Evolutionary conservation across 2,797 vertebrate genomes (phyloP).

Genomic region (Hydrocynus forskahlii): DNA sequence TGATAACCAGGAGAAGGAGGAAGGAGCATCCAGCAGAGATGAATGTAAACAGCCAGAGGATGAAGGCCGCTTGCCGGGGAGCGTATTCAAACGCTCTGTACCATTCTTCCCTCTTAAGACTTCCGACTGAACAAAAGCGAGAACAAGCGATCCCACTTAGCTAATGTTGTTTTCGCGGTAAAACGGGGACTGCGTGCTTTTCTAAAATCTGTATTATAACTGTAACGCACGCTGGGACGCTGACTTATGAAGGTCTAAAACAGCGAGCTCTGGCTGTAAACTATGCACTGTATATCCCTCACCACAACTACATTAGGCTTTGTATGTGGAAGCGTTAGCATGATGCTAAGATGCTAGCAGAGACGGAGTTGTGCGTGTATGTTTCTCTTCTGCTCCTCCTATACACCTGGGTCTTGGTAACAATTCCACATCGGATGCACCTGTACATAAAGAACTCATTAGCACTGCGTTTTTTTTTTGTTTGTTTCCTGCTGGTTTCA

Average conservation of each 20-base stretch:
- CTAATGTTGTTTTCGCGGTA: conserved; percentile 23
- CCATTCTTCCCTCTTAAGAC: conserved; percentile 14
- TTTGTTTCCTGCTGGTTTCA: conserved; percentile 46
- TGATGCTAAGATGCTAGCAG: conserved; percentile 64
- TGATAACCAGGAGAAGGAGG: not conserved
- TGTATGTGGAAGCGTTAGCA: conserved; percentile 66
- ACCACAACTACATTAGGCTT: conserved; percentile 67
- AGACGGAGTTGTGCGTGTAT: conserved; percentile 39
- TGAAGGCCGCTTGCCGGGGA: not conserved
- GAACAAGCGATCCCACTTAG: conserved; percentile 36
- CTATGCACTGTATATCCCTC: conserved; percentile 86
- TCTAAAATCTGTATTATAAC: conserved; percentile 66
- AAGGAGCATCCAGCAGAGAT: not conserved
- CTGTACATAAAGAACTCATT: conserved; percentile 38
- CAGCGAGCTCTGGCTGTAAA: conserved; percentile 80
- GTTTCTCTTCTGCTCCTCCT: conserved; percentile 32
- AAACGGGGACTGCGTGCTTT: conserved; percentile 51
- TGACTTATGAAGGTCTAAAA: conserved; percentile 67
- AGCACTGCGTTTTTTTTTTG: conserved; percentile 19
- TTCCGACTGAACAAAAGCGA: conserved; percentile 27
- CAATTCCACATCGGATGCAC: conserved; percentile 43
- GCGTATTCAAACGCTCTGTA: not conserved
- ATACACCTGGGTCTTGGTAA: conserved; percentile 24
- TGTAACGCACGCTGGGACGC: conserved; percentile 66
- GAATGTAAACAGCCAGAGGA: conserved; percentile 13